Base-by-base conservation (phyloP, 1,140 invertebrate genomes). In the Micrasema minimum region DNA sequence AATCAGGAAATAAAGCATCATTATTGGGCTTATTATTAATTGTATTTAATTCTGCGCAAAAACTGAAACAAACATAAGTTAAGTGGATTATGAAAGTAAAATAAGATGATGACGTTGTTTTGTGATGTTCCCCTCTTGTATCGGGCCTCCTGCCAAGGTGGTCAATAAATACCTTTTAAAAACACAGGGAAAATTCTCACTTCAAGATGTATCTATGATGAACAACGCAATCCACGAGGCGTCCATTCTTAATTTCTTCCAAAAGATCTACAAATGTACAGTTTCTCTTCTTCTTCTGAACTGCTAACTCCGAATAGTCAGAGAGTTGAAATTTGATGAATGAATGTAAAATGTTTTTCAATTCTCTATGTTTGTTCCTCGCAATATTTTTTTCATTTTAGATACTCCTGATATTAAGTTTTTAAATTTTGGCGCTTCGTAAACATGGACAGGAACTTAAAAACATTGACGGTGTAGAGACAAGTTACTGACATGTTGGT, bases 1-100 rank as follows among this genome's bases (percentile, higher is more conserved):
- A 12, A 78, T 75, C 38, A 80, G 38, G 68, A 80, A 81, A 71
- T 80, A 77, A 1, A 77, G 22, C 41, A 81, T 79, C 79, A 81
- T 80, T 7, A 77, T 71, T 12, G 77, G 79, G 65, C 77, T 75
- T 12, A 72, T 74, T 12, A 80, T 74, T 10, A n/a, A n/a, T n/a
- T n/a, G 31, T 38, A 70, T 78, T 75, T 12, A 80, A 48, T 22
- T 69, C 69, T 10, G 76, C 31, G 35, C 77, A 55, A 45, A 75
- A 77, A 59, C 79, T 80, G 59, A 9, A 77, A 77, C 18, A 51
- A 51, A 59, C 26, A n/a, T n/a, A n/a, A n/a, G n/a, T n/a, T n/a
- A n/a, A n/a, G n/a, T n/a, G n/a, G n/a, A n/a, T n/a, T n/a, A n/a
- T n/a, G n/a, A n/a, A n/a, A n/a, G n/a, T n/a, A n/a, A n/a, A n/a